A percentile compares a stretch with the other conserved stretches of the same genome.
phyloP scores from a whole-genome alignment of 2,113 vertebrate species.

The Sinocyclocheilus grahami region DNA sequence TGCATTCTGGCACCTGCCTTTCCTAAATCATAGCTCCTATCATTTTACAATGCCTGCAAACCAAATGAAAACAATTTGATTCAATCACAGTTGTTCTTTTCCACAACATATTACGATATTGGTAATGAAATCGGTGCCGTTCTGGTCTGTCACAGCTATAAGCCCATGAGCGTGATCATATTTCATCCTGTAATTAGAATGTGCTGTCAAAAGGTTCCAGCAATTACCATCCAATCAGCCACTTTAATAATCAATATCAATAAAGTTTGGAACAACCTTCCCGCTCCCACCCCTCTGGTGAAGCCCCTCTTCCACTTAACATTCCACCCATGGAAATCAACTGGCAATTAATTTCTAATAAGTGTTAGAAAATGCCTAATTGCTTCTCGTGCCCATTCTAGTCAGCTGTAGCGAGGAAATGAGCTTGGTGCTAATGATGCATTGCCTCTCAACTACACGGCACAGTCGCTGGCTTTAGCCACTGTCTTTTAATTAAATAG shows the following conservation, averaged over 20 bases:
- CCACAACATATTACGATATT: slow-evolving; percentile 5
- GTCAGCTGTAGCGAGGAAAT: slow-evolving; percentile 49
- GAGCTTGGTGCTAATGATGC: slow-evolving; percentile 65
- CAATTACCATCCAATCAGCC: slow-evolving; percentile 52
- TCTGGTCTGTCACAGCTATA: slow-evolving; percentile 1
- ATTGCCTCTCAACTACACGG: slow-evolving; percentile 45
- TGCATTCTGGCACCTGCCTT: slow-evolving; percentile 28
- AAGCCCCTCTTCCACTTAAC: slow-evolving; percentile 57
- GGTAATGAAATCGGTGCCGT: slow-evolving; percentile 20
- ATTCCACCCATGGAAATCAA: slow-evolving; percentile 63
- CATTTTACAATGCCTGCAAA: slow-evolving; percentile 24
- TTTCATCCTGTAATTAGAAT: slow-evolving; percentile 47
- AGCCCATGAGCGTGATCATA: slow-evolving; percentile 20
- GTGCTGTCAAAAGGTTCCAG: slow-evolving; percentile 46
- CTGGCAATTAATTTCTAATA: slow-evolving; percentile 70
- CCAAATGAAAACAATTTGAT: slow-evolving; percentile 43
- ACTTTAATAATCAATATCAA: slow-evolving; percentile 62
- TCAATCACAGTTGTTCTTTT: slow-evolving; percentile 40
- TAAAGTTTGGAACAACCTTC: slow-evolving; percentile 48
- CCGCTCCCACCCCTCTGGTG: slow-evolving; percentile 18
- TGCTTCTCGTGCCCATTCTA: slow-evolving; percentile 59
- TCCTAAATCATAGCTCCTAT: slow-evolving; percentile 15
- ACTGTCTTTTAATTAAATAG: slow-evolving; percentile 65
- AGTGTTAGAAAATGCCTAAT: slow-evolving; percentile 66
- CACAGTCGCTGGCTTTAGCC: slow-evolving; percentile 44